These are phyloP conservation scores for Oppia nitens DNA, from an alignment of 1,140 invertebrate species.

Conservation along the genomic window DNA sequence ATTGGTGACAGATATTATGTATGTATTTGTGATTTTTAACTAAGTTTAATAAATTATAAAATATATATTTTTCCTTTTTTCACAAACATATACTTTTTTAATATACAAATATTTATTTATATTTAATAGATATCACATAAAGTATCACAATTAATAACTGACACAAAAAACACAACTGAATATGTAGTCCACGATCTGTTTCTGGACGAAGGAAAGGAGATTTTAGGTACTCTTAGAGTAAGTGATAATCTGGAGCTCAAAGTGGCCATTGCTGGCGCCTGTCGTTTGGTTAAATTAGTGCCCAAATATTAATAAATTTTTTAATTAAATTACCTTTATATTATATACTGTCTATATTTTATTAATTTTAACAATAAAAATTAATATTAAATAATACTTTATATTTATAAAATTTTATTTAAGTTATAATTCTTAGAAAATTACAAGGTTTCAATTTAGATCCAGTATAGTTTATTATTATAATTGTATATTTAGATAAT, in stretches of 20 bases:
- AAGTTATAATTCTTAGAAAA: too few relatives aligned
- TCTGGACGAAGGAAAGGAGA: not conserved
- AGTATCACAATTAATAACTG: not conserved
- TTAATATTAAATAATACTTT: too few relatives aligned
- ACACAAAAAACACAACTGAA: not conserved
- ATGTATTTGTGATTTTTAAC: conserved; percentile 2
- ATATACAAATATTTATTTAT: not conserved
- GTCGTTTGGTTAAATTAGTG: conserved; percentile 8
- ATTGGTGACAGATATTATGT: conserved; percentile 6
- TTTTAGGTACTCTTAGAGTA: not conserved
- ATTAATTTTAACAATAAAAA: too few relatives aligned
- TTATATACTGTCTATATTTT: too few relatives aligned
- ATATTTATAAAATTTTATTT: too few relatives aligned
- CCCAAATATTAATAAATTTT: too few relatives aligned
- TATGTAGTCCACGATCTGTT: conserved; percentile 10
- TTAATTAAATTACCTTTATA: too few relatives aligned
- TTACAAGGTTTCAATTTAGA: too few relatives aligned
- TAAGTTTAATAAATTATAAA: not conserved
- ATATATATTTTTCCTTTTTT: not conserved
- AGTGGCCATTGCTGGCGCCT: conserved; percentile 2
- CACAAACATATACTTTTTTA: not conserved
- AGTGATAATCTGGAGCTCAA: not conserved
- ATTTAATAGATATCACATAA: conserved; percentile 8
- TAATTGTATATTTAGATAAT: too few relatives aligned
- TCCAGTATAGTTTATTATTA: too few relatives aligned